A percentile compares a stretch with the other conserved stretches of the same genome.
These are phyloP conservation scores for Butastur rufipennis DNA, from an alignment of 2,113 vertebrate species.

Conservation along the genomic window DNA sequence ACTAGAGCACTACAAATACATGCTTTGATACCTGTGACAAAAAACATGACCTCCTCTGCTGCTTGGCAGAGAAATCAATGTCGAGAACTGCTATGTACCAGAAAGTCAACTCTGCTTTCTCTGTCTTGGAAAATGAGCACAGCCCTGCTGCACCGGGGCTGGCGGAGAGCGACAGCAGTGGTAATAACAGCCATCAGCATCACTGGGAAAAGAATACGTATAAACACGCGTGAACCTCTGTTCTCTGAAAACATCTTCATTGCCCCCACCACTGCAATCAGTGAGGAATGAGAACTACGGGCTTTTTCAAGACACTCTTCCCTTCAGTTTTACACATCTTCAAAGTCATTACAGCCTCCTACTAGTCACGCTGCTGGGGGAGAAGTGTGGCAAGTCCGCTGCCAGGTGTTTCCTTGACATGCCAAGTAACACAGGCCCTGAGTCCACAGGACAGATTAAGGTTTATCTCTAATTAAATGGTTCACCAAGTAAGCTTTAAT, in stretches of 20 bases:
- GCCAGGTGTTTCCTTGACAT: background rate
- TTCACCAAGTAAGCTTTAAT: background rate
- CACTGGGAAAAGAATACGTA: rapidly evolving
- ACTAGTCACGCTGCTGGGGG: background rate
- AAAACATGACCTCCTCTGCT: background rate
- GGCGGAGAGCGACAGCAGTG: background rate
- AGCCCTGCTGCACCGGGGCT: background rate
- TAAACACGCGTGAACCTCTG: background rate
- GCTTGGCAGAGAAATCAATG: background rate
- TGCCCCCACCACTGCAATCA: background rate
- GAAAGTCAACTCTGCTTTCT: background rate
- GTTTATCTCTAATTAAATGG: slow-evolving; percentile 1
- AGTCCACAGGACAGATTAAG: background rate
- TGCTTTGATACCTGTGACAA: background rate
- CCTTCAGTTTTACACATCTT: background rate
- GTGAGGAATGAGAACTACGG: background rate
- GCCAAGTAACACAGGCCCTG: background rate
- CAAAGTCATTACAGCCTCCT: background rate
- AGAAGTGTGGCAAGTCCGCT: background rate
- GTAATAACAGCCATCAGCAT: background rate
- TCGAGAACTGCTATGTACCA: rapidly evolving
- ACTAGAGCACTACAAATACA: background rate
- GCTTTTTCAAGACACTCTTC: background rate
- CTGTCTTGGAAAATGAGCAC: background rate
- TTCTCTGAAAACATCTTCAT: background rate